Percentiles rank a stretch among this genome's conserved stretches.
Conservation (phyloP, 1,140 invertebrate species). For the Babylonia areolata region DNA sequence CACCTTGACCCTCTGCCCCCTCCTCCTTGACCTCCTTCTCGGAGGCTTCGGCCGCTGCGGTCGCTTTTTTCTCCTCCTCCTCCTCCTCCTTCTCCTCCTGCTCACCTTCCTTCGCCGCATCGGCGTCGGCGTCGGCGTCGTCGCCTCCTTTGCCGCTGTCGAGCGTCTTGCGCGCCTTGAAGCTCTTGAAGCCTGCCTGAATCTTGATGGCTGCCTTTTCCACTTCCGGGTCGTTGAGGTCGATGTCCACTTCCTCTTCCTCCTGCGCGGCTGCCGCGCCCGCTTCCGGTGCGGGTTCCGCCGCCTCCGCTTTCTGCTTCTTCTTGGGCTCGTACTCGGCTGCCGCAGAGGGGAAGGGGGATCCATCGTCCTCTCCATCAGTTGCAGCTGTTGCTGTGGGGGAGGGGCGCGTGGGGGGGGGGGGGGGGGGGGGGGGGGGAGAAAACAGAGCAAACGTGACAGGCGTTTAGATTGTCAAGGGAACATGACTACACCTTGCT, state of each 20-base stretch:
- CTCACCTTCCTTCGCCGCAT: constrained; percentile 2
- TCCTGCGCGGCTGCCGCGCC: constrained; percentile 13
- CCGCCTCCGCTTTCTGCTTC: neutral
- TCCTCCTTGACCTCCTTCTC: neutral
- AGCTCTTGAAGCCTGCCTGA: constrained; percentile 65
- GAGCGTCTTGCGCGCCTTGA: constrained; percentile 79
- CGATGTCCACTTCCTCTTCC: constrained; percentile 58
- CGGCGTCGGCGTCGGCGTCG: neutral
- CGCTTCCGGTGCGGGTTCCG: too few species aligned
- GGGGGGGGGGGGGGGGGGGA: too few species aligned
- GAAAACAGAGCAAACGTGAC: too few species aligned
- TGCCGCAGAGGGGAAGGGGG: neutral
- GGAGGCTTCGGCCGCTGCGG: constrained; percentile 70
- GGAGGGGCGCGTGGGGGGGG: too few species aligned
- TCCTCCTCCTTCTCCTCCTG: constrained; percentile 36
- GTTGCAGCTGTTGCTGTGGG: neutral
- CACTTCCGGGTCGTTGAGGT: constrained; percentile 82
- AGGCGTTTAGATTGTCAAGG: too few species aligned
- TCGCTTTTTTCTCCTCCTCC: constrained; percentile 60
- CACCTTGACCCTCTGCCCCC: constrained; percentile 33
- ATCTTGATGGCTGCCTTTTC: constrained; percentile 93
- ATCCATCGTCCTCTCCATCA: neutral
- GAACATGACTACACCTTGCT: too few species aligned
- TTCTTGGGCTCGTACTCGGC: constrained; percentile 10
- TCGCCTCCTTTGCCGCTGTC: neutral